Base-by-base conservation (phyloP, 2,888 invertebrate species). In the Acanthopleura granulata region DNA sequence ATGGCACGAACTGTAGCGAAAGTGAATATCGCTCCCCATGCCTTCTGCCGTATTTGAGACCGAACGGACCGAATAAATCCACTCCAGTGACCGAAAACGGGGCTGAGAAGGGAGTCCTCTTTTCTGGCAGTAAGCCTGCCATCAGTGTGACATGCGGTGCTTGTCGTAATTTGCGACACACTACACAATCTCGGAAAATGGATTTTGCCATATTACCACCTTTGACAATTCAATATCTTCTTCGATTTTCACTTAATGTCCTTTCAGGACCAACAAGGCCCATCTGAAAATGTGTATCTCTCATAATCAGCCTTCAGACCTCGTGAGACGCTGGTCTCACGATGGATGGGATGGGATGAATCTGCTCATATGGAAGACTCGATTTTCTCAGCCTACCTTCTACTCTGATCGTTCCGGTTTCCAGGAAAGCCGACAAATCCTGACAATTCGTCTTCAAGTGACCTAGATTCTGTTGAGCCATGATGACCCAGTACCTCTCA, bases 1-100 rank as follows among this genome's bases (percentile, higher is more conserved):
- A 77, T 51, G 1, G 71, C 77, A 30, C 75, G 62, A 11, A 30
- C 66, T 14, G 51, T 66, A 22, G 72, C 71, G 49, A 75, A 77
- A 18, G 75, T 75, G 62, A 75, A 77, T 6, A 77, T 18, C 4
- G 72, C 74, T 27, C 74, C 72, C 72, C 74, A 76, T 30, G 76
- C 74, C n/a, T 72, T 74, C 16, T 61, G 1, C 11, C 69, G 30
- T 30, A 50, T 25, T 27, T 69, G 27, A n/a, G 66, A 30, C 27
- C 12, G 40, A 76, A 72, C 1, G 75, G 75, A 29, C 75, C 75
- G 73, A 75, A 75, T 30, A 75, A 49, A 40, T 75, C 75, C 0
- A 75, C 61, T 29, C 75, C 73, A 14, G 73, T 73, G 12, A 73
- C 51, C 9, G 57, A 18, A 25, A 75, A 75, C 22, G 73, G 73